These are phyloP conservation scores for Cremastobaeus sp. DNA, from an alignment of 2,888 invertebrate genomes.

Conservation along the genomic window DNA sequence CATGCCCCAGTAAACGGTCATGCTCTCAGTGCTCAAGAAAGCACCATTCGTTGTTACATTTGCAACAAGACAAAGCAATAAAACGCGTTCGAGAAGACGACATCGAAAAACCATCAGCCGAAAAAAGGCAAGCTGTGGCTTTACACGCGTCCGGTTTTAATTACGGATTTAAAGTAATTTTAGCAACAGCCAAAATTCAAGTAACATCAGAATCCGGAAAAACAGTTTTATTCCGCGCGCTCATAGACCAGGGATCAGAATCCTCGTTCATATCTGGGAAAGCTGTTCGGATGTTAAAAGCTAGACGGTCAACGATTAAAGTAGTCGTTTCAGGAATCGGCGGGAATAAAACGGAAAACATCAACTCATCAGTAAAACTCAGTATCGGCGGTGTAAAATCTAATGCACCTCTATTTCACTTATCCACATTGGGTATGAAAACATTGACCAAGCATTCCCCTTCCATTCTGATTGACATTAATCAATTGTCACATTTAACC, in stretches of 20 bases:
- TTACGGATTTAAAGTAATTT: too few species aligned
- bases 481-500: background rate
- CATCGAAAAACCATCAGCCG: background rate
- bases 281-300: too few species aligned
- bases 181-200: constrained; percentile 15
- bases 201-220: background rate
- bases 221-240: background rate
- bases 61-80: background rate
- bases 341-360: too few species aligned
- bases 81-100: background rate
- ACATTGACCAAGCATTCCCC: too few species aligned
- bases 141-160: background rate
- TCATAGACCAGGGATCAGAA: constrained; percentile 1
- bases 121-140: too few species aligned
- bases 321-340: constrained; percentile 5
- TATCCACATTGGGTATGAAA: too few species aligned
- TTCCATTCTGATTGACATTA: too few species aligned
- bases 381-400: too few species aligned
- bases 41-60: background rate
- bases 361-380: too few species aligned
- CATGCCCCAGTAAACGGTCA: constrained; percentile 10
- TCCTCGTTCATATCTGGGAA: constrained; percentile 11
- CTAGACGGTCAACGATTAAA: too few species aligned
- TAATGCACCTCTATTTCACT: too few species aligned
- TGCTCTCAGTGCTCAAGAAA: background rate